These are phyloP conservation scores for Euura saliciscinereae DNA, from an alignment of 1,140 invertebrate species.

Conservation along the genomic window DNA sequence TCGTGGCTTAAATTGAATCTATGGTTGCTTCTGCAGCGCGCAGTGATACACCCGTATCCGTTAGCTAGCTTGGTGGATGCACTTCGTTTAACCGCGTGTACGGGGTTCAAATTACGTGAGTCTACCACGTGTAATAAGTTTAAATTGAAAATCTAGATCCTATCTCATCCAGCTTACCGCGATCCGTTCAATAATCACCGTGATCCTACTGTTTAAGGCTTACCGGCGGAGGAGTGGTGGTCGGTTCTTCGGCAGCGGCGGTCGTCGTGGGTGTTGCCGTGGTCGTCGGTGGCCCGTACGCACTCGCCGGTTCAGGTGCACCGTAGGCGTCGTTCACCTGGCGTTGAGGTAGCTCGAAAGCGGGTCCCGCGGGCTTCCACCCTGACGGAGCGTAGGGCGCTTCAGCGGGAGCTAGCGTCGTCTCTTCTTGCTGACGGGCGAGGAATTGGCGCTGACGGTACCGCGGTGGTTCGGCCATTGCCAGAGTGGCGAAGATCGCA, in stretches of 20 bases:
- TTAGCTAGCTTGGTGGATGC: no score
- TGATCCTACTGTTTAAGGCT: no score
- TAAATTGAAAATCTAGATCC: no score
- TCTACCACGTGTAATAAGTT: no score
- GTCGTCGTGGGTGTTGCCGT: neutral
- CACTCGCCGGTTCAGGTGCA: neutral
- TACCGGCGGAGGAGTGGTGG: conserved; percentile 5
- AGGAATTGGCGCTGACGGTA: conserved; percentile 8
- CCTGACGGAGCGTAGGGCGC: conserved; percentile 8
- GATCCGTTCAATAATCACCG: no score
- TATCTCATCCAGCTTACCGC: no score
- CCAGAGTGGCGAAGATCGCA: neutral
- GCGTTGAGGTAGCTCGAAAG: neutral
- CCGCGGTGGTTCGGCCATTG: conserved; percentile 7
- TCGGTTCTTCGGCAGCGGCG: conserved; percentile 3
- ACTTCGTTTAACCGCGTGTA: no score
- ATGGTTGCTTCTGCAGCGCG: no score
- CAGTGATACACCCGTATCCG: no score
- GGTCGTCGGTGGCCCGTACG: neutral
- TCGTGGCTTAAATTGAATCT: no score
- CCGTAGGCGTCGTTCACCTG: conserved; percentile 7
- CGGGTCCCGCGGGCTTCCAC: neutral
- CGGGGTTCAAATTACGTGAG: no score
- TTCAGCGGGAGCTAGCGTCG: conserved; percentile 6
- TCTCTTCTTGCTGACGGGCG: conserved; percentile 9